Conservation (phyloP, 2,888 invertebrate species). For the Microctonus aethiopoides region DNA sequence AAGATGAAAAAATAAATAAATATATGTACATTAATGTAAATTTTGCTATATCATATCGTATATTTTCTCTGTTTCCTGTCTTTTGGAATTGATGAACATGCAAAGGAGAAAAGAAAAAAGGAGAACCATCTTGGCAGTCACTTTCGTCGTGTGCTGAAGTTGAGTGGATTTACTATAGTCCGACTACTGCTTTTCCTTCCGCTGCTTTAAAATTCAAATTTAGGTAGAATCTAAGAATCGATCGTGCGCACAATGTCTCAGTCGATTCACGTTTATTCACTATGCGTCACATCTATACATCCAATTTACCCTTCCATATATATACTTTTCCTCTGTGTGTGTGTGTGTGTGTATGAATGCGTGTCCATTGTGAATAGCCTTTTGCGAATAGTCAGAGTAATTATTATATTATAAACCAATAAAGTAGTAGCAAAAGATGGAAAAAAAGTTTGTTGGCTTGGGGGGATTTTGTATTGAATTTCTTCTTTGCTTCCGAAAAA, state of each 20-base stretch:
- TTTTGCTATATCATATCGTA: neutral
- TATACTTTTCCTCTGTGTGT: no score
- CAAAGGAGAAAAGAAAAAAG: constrained; percentile 2
- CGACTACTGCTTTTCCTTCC: neutral
- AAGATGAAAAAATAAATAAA: neutral
- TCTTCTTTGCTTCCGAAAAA: neutral
- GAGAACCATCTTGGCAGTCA: constrained; percentile 34
- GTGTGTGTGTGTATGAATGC: neutral
- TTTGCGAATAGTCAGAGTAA: neutral
- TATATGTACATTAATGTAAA: neutral
- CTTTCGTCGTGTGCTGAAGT: constrained; percentile 29
- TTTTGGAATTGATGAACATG: constrained; percentile 26
- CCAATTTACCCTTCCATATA: no score
- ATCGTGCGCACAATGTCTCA: constrained; percentile 29
- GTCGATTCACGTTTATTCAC: constrained; percentile 24
- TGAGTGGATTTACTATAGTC: constrained; percentile 11
- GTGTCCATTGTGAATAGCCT: neutral
- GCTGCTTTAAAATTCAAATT: constrained; percentile 39
- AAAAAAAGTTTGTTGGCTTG: neutral
- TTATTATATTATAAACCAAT: neutral
- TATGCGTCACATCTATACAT: neutral
- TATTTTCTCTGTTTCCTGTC: neutral
- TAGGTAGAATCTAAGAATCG: constrained; percentile 31
- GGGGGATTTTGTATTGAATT: neutral
- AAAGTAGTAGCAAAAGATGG: neutral